Base-by-base conservation (phyloP, 2,113 vertebrate genomes). In the Cinclus cinclus region DNA sequence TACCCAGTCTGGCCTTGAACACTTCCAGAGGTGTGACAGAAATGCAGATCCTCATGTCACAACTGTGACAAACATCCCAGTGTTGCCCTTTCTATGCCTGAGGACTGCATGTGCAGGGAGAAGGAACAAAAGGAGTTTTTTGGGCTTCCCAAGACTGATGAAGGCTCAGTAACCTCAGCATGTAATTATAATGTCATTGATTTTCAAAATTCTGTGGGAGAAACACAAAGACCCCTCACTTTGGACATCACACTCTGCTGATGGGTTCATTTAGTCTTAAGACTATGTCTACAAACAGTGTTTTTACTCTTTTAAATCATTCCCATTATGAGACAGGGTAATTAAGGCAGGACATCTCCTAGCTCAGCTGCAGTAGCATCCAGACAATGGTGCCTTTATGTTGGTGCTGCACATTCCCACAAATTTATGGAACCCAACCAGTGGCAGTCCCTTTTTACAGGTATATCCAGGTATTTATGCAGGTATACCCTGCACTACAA, bases 311-410 rank as follows among this genome's bases (percentile, higher is more conserved):
- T 78, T 55, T 59, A 88, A 76, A 58, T 46, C 7, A 20, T 42
- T 83, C 52, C 47, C 8, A 5, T 59, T 68, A 25, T 15, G 30
- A 79, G 47, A 46, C 37, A 33, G 25, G 7, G 2, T 37, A 53
- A 67, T 33, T 69, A 46, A 79, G 71, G 70, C 70, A 68, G 74
- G 42, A 67, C 10, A 44, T 46, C 42, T 75, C 56, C 75, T 11
- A 35, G 42, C 35, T 75, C 44, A 70, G 85, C 41, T 25, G 65
- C 64, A 59, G 84, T 73, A 89, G 56, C 78, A 78, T 9, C 52
- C 64, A 82, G 35, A 39, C 88, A 87, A 81, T 84, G 47, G 33
- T 63, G 74, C 81, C 80, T 87, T 91, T 89, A 37, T 58, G 50
- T 3, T 62, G 90, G 81, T 69, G 25, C 50, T 82, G 50, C 46